A percentile compares a stretch with the other conserved stretches of the same genome.
Evolutionary conservation across 2,888 invertebrate species (phyloP).

Genomic region (Elmis aenea): DNA sequence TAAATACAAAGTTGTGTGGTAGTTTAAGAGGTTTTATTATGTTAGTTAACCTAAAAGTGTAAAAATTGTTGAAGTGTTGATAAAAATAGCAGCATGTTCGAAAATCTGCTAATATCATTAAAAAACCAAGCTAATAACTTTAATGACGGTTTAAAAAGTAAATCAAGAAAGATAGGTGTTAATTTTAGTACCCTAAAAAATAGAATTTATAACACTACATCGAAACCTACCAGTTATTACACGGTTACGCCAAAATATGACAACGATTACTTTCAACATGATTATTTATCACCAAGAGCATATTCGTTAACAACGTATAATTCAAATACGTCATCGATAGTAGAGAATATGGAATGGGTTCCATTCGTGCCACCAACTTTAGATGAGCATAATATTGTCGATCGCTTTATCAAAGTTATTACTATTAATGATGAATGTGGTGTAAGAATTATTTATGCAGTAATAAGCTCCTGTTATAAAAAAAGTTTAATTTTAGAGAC

Average conservation of each 20-base stretch:
- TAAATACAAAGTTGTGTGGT: no score
- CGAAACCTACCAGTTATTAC: constrained; percentile 38
- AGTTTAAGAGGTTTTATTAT: no score
- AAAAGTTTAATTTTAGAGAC: constrained; percentile 55
- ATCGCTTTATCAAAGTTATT: constrained; percentile 54
- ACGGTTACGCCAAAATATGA: constrained; percentile 36
- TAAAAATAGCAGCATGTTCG: constrained; percentile 48
- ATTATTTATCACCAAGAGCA: constrained; percentile 55
- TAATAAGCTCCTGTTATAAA: neutral
- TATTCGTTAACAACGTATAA: constrained; percentile 45
- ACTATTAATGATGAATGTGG: constrained; percentile 47
- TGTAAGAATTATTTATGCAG: no score
- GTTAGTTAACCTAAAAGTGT: no score
- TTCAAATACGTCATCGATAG: constrained; percentile 54
- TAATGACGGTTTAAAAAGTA: constrained; percentile 42
- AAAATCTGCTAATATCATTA: constrained; percentile 45
- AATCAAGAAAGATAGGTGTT: constrained; percentile 39
- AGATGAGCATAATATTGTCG: constrained; percentile 52
- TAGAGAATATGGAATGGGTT: constrained; percentile 45
- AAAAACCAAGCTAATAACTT: constrained; percentile 47
- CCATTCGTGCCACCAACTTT: constrained; percentile 45
- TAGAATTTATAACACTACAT: constrained; percentile 39
- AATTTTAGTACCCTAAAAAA: constrained; percentile 41
- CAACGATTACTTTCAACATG: constrained; percentile 41
- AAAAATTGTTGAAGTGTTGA: no score